phyloP scores from a whole-genome alignment of 2,888 invertebrate species.

The Coelopa pilipes region DNA sequence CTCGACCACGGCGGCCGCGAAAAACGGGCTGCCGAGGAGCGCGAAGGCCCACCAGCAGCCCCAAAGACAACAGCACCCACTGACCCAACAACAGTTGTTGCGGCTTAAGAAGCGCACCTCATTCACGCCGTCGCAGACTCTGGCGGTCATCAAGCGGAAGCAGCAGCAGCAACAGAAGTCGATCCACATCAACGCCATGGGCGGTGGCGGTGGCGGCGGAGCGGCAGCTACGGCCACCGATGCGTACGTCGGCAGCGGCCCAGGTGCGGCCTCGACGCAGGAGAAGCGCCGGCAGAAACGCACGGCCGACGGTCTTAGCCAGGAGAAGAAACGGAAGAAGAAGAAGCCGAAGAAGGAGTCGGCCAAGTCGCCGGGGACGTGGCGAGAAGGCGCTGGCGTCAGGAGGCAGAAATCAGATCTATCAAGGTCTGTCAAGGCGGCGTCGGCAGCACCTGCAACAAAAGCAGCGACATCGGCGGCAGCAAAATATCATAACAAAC shows the following conservation, averaged over 20 bases:
- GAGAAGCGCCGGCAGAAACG: constrained; percentile 55
- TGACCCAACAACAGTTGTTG: constrained; percentile 59
- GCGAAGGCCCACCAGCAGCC: constrained; percentile 21
- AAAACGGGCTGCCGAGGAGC: constrained; percentile 5
- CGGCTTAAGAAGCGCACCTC: constrained; percentile 63
- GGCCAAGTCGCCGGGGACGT: constrained; percentile 39
- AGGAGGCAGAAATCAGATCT: constrained; percentile 59
- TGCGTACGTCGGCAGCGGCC: constrained; percentile 15
- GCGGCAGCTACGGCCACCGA: constrained; percentile 37
- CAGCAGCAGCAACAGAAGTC: constrained; percentile 49
- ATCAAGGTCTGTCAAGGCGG: constrained; percentile 60
- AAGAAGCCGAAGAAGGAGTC: constrained; percentile 42
- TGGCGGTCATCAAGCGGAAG: constrained; percentile 59
- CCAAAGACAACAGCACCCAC: constrained; percentile 41
- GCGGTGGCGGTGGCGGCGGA: constrained; percentile 28
- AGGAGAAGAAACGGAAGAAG: constrained; percentile 43
- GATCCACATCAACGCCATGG: constrained; percentile 28
- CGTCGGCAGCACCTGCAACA: constrained; percentile 48
- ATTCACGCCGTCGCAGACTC: constrained; percentile 63
- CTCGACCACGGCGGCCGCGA: neutral
- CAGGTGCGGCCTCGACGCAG: constrained; percentile 24
- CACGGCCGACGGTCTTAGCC: no score
- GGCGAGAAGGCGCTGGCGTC: no score
- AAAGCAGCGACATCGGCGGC: constrained; percentile 49
- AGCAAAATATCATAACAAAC: constrained; percentile 61